Evolutionary conservation across 2,888 invertebrate genomes (phyloP).

Genomic region (Sisyra terminalis): DNA sequence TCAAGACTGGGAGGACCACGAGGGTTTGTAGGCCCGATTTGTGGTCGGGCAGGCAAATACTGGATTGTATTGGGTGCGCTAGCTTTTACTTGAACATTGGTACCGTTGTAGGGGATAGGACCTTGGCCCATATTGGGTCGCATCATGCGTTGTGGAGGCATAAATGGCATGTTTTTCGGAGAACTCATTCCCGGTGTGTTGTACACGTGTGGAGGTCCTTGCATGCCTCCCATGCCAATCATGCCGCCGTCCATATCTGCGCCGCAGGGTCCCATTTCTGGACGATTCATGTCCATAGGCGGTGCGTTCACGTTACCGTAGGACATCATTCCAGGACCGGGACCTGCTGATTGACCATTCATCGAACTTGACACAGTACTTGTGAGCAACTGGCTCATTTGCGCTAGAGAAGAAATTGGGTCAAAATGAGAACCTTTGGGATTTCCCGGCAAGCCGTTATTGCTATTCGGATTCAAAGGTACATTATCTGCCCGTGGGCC

Average conservation of each 20-base stretch:
- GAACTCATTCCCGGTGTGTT: constrained; percentile 34
- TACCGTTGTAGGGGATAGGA: constrained; percentile 49
- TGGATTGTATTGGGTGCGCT: constrained; percentile 97
- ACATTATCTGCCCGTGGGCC: constrained; percentile 39
- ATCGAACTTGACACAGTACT: constrained; percentile 49
- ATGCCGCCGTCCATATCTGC: constrained; percentile 19
- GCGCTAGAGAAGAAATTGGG: constrained; percentile 84
- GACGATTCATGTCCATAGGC: constrained; percentile 26
- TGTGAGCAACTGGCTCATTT: constrained; percentile 87
- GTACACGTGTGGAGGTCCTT: constrained; percentile 15
- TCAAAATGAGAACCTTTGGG: constrained; percentile 63
- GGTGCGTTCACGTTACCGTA: constrained; percentile 28
- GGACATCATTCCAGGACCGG: constrained; percentile 34
- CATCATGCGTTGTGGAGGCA: constrained; percentile 39
- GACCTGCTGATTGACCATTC: constrained; percentile 31
- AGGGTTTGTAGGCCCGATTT: constrained; percentile 51
- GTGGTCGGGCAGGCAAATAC: constrained; percentile 91
- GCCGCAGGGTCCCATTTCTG: constrained; percentile 23
- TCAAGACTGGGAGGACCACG: constrained; percentile 77
- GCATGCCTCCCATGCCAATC: constrained; percentile 22
- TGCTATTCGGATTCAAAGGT: constrained; percentile 47
- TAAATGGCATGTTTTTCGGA: constrained; percentile 23
- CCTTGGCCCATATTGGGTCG: constrained; percentile 42
- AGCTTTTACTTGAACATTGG: constrained; percentile 86
- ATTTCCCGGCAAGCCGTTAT: constrained; percentile 34